Evolutionary conservation across 2,797 vertebrate genomes (phyloP), one percentile per base, ranked within the genome.

Genomic region (Semaprochilodus insignis): DNA sequence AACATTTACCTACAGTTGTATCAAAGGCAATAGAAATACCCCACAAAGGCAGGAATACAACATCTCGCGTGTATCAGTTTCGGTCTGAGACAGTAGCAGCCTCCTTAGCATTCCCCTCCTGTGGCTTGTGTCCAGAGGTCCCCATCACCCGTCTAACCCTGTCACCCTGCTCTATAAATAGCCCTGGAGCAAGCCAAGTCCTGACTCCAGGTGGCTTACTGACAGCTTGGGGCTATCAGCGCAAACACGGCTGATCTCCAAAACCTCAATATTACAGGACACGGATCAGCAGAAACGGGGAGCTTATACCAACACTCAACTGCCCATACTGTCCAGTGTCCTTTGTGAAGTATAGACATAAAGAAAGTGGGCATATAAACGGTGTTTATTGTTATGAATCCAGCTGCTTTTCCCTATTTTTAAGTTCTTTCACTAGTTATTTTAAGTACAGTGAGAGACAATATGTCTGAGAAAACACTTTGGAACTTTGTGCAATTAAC

Each of bases 131-230:
- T 73, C 40, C 27, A 74, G 57, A 73, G 78, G 76, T 77, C 72
- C 78, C 72, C 75, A 78, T 84, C 81, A 23, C 62, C 31, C 78
- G 73, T 60, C 54, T 4, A 76, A 81, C 69, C 60, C 71, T 81
- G 59, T 74, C 78, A 79, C 57, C 71, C 84, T 57, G 63, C 36
- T 44, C 77, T 88, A 88, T 77, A 84, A 86, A 88, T 83, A 88
- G 36, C 55, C 70, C 59, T 25, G 44, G 76, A 80, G 76, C 82
- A 82, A 67, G 36, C 48, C n/a, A 59, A 74, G 25, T 82, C 59
- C 71, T 25, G 31, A 74, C 80, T 85, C 69, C 74, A 72, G 74
- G 81, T 63, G 84, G 48, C 74, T 74, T 76, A 55, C 66, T 76
- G 74, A 82, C 67, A 80, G 36, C 55, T 52, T 11, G 65, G 40